Conservation (phyloP, 2,888 invertebrate species). For the Tromatobia lineatoria region DNA sequence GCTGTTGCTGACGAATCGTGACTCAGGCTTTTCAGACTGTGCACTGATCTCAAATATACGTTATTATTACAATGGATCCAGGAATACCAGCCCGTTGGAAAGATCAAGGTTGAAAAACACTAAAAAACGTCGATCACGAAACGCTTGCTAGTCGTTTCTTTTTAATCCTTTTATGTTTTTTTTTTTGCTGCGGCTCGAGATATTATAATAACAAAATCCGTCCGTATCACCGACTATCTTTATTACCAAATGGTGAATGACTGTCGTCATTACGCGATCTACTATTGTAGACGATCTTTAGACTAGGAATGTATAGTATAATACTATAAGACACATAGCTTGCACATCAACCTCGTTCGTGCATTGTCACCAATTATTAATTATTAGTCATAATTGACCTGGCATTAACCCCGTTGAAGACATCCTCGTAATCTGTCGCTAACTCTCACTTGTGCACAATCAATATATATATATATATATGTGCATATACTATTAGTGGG, state of each 20-base stretch:
- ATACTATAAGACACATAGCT: background rate
- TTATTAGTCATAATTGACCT: constrained; percentile 65
- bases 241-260: constrained; percentile 22
- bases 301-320: background rate
- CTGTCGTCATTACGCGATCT: background rate
- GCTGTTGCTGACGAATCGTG: constrained; percentile 4
- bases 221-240: constrained; percentile 16
- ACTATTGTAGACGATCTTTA: background rate
- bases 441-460: background rate
- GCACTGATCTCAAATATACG: constrained; percentile 16
- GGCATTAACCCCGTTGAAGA: constrained; percentile 51
- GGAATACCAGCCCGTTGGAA: background rate
- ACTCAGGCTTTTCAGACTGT: background rate
- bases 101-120: background rate
- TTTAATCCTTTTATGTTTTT: background rate
- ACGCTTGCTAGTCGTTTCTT: background rate
- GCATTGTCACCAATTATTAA: constrained; percentile 26
- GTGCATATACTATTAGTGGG: background rate
- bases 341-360: constrained; percentile 15
- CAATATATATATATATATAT: background rate
- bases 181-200: background rate
- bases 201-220: constrained; percentile 18
- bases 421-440: constrained; percentile 8
- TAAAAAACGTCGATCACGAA: background rate
- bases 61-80: constrained; percentile 1